Conservation (phyloP, 2,888 invertebrate genomes). For the Melinaea marsaeus region DNA sequence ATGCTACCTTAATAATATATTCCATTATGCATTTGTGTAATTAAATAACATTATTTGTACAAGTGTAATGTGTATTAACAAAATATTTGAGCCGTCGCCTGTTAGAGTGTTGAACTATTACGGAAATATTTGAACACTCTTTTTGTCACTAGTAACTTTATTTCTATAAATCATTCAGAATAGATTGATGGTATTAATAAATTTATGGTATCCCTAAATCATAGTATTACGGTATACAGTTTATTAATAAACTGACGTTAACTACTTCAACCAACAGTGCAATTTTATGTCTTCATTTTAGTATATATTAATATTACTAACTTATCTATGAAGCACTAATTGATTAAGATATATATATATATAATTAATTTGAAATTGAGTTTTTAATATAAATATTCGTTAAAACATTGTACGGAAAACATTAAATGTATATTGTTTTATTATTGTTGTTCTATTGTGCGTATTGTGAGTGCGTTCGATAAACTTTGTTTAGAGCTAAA, state of each 20-base stretch:
- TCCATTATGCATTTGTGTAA: slow-evolving; percentile 23
- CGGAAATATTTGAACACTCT: no score
- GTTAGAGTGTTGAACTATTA: no score
- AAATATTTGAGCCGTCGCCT: slow-evolving; percentile 10
- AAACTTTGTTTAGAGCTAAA: slow-evolving; percentile 75
- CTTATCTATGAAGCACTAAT: slow-evolving; percentile 22
- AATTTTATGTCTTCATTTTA: slow-evolving; percentile 8
- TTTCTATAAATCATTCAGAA: no score
- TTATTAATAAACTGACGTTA: slow-evolving; percentile 9
- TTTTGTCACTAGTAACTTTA: no score
- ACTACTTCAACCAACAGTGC: slow-evolving; percentile 13
- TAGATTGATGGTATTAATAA: no score
- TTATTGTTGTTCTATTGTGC: slow-evolving; percentile 58
- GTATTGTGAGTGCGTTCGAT: slow-evolving; percentile 64
- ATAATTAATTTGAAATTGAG: no score
- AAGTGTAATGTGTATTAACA: slow-evolving; percentile 18
- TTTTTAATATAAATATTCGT: neutral
- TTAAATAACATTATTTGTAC: slow-evolving; percentile 15
- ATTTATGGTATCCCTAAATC: no score
- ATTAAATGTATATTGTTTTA: slow-evolving; percentile 44
- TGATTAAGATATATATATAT: slow-evolving; percentile 13
- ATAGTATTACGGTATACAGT: neutral
- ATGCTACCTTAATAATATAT: slow-evolving; percentile 5
- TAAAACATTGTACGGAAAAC: slow-evolving; percentile 23
- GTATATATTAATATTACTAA: neutral